Base-by-base conservation (phyloP, 1,140 invertebrate species). In the Sarcophaga bullata region DNA sequence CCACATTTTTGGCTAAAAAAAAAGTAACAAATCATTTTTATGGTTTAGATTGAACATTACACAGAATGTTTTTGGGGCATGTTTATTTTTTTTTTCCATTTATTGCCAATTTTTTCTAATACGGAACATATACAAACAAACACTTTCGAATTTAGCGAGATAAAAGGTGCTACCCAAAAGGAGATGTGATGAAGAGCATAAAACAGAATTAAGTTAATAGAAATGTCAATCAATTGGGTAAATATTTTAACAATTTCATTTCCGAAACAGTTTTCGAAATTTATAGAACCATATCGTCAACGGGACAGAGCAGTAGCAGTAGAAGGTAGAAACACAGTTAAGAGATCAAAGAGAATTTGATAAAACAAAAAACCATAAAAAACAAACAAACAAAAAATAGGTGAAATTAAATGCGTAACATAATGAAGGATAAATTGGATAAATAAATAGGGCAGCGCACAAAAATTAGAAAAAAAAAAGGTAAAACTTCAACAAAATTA, bases 201-300 rank as follows among this genome's bases (percentile, higher is more conserved):
- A 25, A 68, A 54, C 46, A 81, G 62, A 81, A 72, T 81, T 81
- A 68, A 81, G 80, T 81, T 81, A 81, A 81, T 81, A 81, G 80
- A 81, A 81, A 81, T 72, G 80, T 81, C 80, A 81, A 81, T 81
- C 80, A 81, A 81, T 81, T 81, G 80, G 52, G 80, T 81, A 81
- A 81, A 81, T 72, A 81, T 81, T 78, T 78, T 78, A 78, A 78
- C 75, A 78, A 78, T 78, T 78, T 78, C 75, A 78, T 78, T 78
- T 78, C 75, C 80, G 73, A n/a, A 50, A 48, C 46, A 48, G 46
- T 76, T 50, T 19, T 76, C 46, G 9, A 76, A 76, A 48, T 76
- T n/a, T 48, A 76, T 76, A 50, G 10, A 50, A 76, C 25, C 46
- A 49, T 5, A 48, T 47, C 73, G 25, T 25, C 15, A 50, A 76